Conservation (phyloP, 2,888 invertebrate genomes). For the Drosophila picticornis region DNA sequence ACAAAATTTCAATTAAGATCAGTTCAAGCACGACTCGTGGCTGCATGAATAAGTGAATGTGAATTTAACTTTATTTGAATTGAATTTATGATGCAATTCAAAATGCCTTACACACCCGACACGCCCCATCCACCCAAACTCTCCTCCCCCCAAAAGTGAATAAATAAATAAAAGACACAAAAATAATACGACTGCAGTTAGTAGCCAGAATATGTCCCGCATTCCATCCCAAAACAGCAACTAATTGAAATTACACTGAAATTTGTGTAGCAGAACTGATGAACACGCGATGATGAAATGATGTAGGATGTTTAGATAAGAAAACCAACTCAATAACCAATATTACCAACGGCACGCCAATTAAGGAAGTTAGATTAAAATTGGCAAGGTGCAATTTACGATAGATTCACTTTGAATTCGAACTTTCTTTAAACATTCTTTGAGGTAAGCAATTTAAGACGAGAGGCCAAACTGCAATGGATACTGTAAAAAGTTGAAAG, state of each 20-base stretch:
- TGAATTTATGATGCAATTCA: constrained; percentile 71
- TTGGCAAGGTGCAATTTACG: neutral
- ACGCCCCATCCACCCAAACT: neutral
- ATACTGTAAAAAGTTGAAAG: neutral
- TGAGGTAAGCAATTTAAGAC: neutral
- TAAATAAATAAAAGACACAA: constrained; percentile 29
- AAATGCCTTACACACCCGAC: constrained; percentile 27
- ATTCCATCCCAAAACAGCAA: constrained; percentile 23
- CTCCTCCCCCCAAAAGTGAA: constrained; percentile 13
- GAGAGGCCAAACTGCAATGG: neutral
- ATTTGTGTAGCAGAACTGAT: constrained; percentile 26
- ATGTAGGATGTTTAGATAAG: constrained; percentile 2
- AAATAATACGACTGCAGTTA: constrained; percentile 15
- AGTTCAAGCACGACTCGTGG: constrained; percentile 38
- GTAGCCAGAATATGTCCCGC: constrained; percentile 44
- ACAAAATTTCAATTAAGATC: constrained; percentile 73
- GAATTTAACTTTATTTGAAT: constrained; percentile 68
- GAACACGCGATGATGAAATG: constrained; percentile 12
- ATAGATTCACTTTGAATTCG: neutral
- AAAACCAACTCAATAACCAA: constrained; percentile 9
- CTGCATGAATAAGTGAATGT: constrained; percentile 63
- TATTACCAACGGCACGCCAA: neutral
- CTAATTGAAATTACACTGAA: constrained; percentile 46
- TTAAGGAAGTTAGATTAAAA: neutral
- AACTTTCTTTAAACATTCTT: neutral